A percentile compares a stretch with the other conserved stretches of the same genome.
phyloP scores from a whole-genome alignment of 2,113 vertebrate species.

The Campylorhamphus procurvoides region DNA sequence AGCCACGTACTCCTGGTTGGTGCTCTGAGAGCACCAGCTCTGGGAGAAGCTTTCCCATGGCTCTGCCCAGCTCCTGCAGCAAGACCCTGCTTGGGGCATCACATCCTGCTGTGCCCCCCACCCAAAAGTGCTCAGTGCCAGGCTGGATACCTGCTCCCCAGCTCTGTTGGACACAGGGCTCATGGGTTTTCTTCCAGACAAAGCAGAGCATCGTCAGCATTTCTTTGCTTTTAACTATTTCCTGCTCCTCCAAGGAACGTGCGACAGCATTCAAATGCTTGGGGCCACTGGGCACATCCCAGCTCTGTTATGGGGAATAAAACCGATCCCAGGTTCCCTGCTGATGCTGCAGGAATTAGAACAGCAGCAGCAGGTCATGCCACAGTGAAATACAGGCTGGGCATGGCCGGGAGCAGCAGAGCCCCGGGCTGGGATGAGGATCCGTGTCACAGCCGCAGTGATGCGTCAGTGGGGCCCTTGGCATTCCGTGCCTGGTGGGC shows the following conservation, averaged over 20 bases:
- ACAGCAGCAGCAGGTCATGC: neutral
- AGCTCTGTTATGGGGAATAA: rapidly evolving
- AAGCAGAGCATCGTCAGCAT: neutral
- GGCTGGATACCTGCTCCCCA: neutral
- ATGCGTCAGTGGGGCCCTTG: neutral
- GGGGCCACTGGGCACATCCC: rapidly evolving
- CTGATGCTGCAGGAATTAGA: neutral
- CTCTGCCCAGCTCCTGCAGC: neutral
- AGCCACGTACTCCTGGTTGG: rapidly evolving
- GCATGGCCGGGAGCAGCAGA: neutral
- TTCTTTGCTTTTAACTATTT: neutral
- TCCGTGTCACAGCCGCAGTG: neutral
- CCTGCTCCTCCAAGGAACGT: rapidly evolving
- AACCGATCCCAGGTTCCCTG: neutral
- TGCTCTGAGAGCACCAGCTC: neutral
- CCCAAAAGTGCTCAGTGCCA: neutral
- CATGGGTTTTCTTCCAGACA: neutral
- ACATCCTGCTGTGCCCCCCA: neutral
- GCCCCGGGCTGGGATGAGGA: neutral
- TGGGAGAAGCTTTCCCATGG: neutral
- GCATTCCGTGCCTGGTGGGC: neutral
- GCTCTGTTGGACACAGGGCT: neutral
- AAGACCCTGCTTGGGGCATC: neutral
- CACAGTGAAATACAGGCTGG: neutral
- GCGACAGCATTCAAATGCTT: rapidly evolving